These are phyloP conservation scores for Calliopsis andreniformis DNA, from an alignment of 1,140 invertebrate species.

Conservation along the genomic window DNA sequence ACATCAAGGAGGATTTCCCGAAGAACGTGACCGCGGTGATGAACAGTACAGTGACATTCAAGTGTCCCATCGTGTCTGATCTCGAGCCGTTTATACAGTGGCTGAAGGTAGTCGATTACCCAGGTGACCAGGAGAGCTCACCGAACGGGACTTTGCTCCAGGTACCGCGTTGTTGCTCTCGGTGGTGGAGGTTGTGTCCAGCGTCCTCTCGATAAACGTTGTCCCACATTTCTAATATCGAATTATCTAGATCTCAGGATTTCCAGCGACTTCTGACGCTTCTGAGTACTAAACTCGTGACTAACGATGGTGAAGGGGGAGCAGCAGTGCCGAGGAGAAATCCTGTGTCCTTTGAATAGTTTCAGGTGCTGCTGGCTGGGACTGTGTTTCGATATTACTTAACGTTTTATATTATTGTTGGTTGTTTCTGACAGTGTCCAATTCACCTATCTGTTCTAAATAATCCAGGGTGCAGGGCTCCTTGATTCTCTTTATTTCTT, in stretches of 20 bases:
- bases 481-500: not conserved
- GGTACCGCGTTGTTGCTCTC: slow-evolving; percentile 72
- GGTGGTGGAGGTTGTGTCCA: slow-evolving; percentile 64
- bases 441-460: not conserved
- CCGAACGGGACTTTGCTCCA: slow-evolving; percentile 83
- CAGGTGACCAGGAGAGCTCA: slow-evolving; percentile 80
- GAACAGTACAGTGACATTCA: slow-evolving; percentile 86
- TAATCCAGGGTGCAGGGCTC: slow-evolving; percentile 3
- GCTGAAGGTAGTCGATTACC: slow-evolving; percentile 83
- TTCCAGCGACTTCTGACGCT: slow-evolving; percentile 1
- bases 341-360: not conserved
- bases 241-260: not conserved
- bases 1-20: slow-evolving; percentile 89
- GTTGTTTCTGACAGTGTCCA: not conserved
- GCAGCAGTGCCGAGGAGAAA: slow-evolving; percentile 2
- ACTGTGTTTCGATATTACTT: not conserved
- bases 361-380: slow-evolving; percentile 1
- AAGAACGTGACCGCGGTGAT: slow-evolving; percentile 89
- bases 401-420: not conserved
- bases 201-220: not conserved
- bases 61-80: slow-evolving; percentile 88
- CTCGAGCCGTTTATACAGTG: slow-evolving; percentile 89
- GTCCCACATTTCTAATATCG: not conserved
- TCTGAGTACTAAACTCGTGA: not conserved
- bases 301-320: slow-evolving; percentile 39